phyloP scores from a whole-genome alignment of 2,888 invertebrate genomes.

The Coleophora deauratella region DNA sequence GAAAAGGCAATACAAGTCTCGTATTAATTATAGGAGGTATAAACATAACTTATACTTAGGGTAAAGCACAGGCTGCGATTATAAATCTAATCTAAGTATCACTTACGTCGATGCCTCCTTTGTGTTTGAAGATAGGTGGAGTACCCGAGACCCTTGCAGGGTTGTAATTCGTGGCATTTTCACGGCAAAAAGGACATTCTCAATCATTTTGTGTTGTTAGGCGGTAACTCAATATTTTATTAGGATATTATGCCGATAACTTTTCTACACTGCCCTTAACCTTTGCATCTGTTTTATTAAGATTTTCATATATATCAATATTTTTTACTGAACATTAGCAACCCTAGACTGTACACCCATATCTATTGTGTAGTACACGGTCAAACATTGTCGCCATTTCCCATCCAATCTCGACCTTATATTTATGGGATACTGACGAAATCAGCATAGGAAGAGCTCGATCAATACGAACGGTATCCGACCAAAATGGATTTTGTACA shows the following conservation, averaged over 20 bases:
- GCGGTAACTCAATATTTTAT: too few relatives aligned
- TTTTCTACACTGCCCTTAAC: too few relatives aligned
- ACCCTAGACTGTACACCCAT: conserved; percentile 13
- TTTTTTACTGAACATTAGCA: too few relatives aligned
- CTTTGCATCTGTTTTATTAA: too few relatives aligned
- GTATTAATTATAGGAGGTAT: too few relatives aligned
- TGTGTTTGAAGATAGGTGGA: conserved; percentile 30
- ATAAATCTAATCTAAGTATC: conserved; percentile 36
- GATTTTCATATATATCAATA: too few relatives aligned
- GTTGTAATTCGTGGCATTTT: too few relatives aligned
- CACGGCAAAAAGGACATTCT: too few relatives aligned
- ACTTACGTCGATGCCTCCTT: conserved; percentile 32
- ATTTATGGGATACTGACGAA: conserved; percentile 11
- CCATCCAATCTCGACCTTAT: conserved; percentile 21
- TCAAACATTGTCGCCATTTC: conserved; percentile 18
- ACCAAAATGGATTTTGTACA: conserved; percentile 20
- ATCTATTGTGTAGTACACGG: conserved; percentile 24
- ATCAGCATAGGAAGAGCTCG: conserved; percentile 13
- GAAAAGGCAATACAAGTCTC: too few relatives aligned
- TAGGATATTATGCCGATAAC: too few relatives aligned
- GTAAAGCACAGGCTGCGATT: conserved; percentile 20
- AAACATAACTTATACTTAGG: neutral
- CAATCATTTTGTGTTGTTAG: too few relatives aligned
- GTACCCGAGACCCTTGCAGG: conserved; percentile 15
- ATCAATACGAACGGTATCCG: conserved; percentile 24